phyloP scores from a whole-genome alignment of 2,113 vertebrate species.

The Arothron firmamentum region DNA sequence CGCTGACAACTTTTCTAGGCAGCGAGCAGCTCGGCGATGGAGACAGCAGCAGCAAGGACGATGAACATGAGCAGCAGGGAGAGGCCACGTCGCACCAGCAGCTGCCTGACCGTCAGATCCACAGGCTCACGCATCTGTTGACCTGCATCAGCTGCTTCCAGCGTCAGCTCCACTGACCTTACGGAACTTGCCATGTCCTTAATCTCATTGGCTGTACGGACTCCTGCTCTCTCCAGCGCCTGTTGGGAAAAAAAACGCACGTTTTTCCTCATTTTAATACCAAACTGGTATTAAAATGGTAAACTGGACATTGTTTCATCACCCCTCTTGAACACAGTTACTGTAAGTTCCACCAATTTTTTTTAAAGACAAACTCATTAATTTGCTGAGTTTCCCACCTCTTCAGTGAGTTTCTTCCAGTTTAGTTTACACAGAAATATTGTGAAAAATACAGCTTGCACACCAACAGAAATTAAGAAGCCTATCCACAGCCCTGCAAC shows the following conservation, averaged over 20 bases:
- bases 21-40: conserved; percentile 56
- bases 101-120: conserved; percentile 56
- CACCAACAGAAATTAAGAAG: conserved; percentile 69
- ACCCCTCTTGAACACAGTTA: background rate
- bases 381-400: conserved; percentile 65
- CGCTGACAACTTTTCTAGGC: too few relatives aligned
- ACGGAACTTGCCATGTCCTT: background rate
- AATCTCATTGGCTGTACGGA: conserved; percentile 2
- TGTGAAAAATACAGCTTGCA: conserved; percentile 74
- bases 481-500: conserved; percentile 83
- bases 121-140: conserved; percentile 6
- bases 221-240: conserved; percentile 50
- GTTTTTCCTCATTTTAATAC: background rate
- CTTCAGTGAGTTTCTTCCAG: conserved; percentile 80
- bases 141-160: conserved; percentile 15
- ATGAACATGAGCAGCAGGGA: conserved; percentile 58
- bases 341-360: too few relatives aligned
- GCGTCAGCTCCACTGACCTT: conserved; percentile 5
- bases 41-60: conserved; percentile 61
- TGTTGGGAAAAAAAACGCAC: conserved; percentile 18
- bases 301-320: too few relatives aligned
- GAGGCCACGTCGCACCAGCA: conserved; percentile 61
- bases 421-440: conserved; percentile 76
- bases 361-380: too few relatives aligned
- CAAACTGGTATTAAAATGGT: too few relatives aligned